Evolutionary conservation across 2,113 vertebrate species (phyloP), one percentile per base, ranked within the genome.

Genomic region (Carassius auratus): DNA sequence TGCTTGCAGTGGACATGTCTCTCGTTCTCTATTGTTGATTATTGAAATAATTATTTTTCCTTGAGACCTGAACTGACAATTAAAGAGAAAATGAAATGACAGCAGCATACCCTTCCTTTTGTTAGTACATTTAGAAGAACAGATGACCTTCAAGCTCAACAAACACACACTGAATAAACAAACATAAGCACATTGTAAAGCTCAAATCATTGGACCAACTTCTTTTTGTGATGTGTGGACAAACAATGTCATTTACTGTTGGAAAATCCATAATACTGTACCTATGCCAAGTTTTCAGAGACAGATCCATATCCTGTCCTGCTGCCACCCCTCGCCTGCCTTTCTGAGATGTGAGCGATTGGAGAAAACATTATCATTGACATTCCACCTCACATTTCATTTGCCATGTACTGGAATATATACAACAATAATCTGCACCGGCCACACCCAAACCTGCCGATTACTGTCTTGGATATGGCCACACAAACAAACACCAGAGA

Each of bases 361-460:
- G 92, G 88, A 89, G 90, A 95, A 92, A 93, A 91, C 89, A 91
- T 94, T 93, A 92, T 91, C 93, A 92, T 92, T 90, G 91, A 91
- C 59, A 86, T 89, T 90, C 88, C 90, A 89, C 89, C 93, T 92
- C 92, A 93, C 90, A 91, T 95, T 93, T 93, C 91, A 95, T 95
- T 93, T 93, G 88, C 84, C 81, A 15, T 87, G 90, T 86, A 84
- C 88, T 90, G 91, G 93, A 91, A 92, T 92, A 90, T 91, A 89
- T 87, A 92, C 90, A 78, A 93, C 13, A 92, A 93, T 94, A 92
- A 92, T 94, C 90, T 86, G 88, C 88, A 88, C 90, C 91, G 89
- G 92, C 89, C 38, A 77, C 73, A 64, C 50, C n/a, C 36, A 38
- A 23, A 10, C 8, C 45, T 74, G 66, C 52, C 76, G 14, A 38